Base-by-base conservation (phyloP, 2,113 vertebrate genomes). In the Anser brachyrhynchus region DNA sequence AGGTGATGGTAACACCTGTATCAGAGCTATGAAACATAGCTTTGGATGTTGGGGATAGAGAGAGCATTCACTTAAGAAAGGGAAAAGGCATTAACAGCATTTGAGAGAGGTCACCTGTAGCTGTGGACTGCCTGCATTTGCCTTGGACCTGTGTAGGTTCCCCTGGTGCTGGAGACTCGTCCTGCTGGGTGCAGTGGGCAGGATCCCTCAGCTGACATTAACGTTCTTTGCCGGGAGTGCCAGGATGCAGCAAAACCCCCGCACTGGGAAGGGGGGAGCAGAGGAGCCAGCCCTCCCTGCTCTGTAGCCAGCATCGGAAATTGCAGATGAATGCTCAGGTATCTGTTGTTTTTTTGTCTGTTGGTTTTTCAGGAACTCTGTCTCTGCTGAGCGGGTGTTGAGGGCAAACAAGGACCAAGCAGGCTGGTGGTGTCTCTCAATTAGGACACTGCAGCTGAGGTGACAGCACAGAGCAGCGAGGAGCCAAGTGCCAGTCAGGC, bases 121-220 rank as follows among this genome's bases (percentile, higher is more conserved):
- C n/a, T 64, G 17, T 25, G 20, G 57, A 25, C 18, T 35, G 51
- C 11, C 28, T 75, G 43, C 10, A 12, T 28, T 58, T 84, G 39
- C 35, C 18, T 35, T 35, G 21, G 23, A 16, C 14, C 19, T 13
- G 19, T 4, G 0, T 6, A 41, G 57, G 8, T 69, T 61, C 39
- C 15, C 1, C 18, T 69, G 11, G 3, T 57, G 13, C 37, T 25
- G 64, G 54, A 75, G 51, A 4, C 21, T 84, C 0, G 0, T 5
- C 28, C 54, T 31, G 46, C 49, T 21, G 31, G 9, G 7, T 2
- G 35, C 9, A 8, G 9, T n/a, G 58, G 33, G 8, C 31, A 18
- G 29, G 23, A 39, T 7, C 49, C 41, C 21, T 65, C 37, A 65
- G 18, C 33, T 41, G n/a, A 28, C 16, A 6, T 25, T 25, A 2